These are phyloP conservation scores for Labroides dimidiatus DNA, from an alignment of 2,797 vertebrate species.

Conservation along the genomic window DNA sequence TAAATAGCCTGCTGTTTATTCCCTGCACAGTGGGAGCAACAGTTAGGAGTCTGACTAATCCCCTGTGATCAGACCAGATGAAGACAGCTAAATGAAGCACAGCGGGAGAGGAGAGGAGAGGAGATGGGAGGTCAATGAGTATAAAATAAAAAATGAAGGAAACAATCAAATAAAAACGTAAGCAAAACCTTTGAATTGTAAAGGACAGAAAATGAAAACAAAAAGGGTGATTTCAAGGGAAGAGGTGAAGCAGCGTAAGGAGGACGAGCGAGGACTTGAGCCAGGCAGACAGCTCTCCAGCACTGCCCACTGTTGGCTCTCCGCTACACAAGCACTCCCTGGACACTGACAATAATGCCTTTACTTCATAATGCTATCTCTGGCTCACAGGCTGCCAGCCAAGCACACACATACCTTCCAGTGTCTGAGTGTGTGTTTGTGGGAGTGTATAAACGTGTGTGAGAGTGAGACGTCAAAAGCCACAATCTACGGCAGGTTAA, in stretches of 20 bases:
- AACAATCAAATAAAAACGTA: neutral
- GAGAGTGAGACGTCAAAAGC: conserved; percentile 20
- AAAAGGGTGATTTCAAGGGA: neutral
- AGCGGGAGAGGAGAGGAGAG: conserved; percentile 43
- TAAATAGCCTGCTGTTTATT: conserved; percentile 49
- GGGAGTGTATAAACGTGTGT: conserved; percentile 3
- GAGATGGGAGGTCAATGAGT: neutral
- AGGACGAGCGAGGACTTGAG: conserved; percentile 30
- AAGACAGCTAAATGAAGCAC: conserved; percentile 48
- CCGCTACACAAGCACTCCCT: conserved; percentile 62
- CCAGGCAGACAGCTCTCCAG: conserved; percentile 53
- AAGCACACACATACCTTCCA: conserved; percentile 30
- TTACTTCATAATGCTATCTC: conserved; percentile 63
- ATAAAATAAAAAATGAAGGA: neutral
- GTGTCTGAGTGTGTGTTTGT: conserved; percentile 11
- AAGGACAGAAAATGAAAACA: conserved; percentile 2
- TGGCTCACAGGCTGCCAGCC: conserved; percentile 48
- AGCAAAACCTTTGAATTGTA: no score
- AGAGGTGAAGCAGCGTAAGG: conserved; percentile 17
- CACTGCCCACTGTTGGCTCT: conserved; percentile 57
- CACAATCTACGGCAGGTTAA: conserved; percentile 40
- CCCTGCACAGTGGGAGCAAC: conserved; percentile 36
- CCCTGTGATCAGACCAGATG: conserved; percentile 66
- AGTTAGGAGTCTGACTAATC: conserved; percentile 54
- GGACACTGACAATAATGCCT: conserved; percentile 65